Evolutionary conservation across 2,113 vertebrate genomes (phyloP).

Genomic region (Amblyornis subalaris): DNA sequence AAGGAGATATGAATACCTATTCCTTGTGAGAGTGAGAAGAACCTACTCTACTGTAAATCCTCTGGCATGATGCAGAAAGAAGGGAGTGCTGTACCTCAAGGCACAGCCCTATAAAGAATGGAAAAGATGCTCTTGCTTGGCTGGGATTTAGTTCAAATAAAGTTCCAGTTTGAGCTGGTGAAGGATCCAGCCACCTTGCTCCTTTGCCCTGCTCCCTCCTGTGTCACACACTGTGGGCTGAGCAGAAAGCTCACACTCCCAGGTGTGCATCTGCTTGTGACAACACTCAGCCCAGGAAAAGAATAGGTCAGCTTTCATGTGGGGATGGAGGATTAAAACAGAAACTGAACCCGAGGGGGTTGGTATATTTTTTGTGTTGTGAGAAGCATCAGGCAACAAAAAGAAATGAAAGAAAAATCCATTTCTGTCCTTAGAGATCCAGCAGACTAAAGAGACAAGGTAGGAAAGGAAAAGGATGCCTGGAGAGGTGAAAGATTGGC

Average conservation of each 20-base stretch:
- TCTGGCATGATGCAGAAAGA: not conserved
- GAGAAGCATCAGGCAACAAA: not conserved
- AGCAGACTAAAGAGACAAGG: not conserved
- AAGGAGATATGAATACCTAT: not conserved
- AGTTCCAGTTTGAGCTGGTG: not conserved
- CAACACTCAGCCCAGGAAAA: not conserved
- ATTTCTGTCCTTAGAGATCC: not conserved
- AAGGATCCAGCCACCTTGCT: not conserved
- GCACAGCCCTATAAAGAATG: not conserved
- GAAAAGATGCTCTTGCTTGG: not conserved
- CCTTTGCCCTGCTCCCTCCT: not conserved
- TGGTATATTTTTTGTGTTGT: not conserved
- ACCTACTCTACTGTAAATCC: not conserved
- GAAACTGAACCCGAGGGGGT: not conserved
- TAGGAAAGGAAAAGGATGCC: not conserved
- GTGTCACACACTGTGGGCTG: not conserved
- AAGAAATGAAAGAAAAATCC: not conserved
- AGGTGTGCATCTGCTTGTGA: not conserved
- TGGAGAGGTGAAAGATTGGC: not conserved
- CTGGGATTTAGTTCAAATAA: not conserved
- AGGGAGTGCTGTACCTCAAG: not conserved
- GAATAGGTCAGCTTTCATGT: not conserved
- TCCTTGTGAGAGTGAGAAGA: not conserved
- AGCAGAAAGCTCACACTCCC: not conserved
- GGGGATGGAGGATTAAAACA: not conserved